A percentile compares a stretch with the other conserved stretches of the same genome.
Evolutionary conservation across 2,888 invertebrate species (phyloP).

Genomic region (Xanthorhoe spadicearia): DNA sequence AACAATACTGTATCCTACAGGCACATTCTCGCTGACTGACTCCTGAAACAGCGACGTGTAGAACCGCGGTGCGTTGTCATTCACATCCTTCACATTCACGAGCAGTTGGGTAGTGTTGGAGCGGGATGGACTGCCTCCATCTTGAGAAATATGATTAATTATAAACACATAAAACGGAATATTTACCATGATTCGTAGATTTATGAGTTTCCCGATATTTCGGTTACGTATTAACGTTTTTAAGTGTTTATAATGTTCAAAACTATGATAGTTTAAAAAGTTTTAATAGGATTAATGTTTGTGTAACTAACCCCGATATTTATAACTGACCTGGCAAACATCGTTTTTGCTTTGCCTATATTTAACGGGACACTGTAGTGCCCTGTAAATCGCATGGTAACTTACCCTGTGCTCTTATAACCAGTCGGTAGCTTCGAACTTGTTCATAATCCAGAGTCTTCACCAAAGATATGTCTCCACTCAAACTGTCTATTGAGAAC

Average conservation of each 20-base stretch:
- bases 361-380: too few relatives aligned
- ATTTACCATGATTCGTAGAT: too few relatives aligned
- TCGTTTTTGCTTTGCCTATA: too few relatives aligned
- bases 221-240: too few relatives aligned
- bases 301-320: too few relatives aligned
- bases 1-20: conserved; percentile 94
- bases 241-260: too few relatives aligned
- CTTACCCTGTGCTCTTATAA: conserved; percentile 93
- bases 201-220: too few relatives aligned
- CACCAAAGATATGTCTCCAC: conserved; percentile 94
- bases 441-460: conserved; percentile 96
- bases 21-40: conserved; percentile 95
- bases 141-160: conserved; percentile 69
- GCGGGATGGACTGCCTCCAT: conserved; percentile 96
- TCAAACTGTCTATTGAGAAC: conserved; percentile 96
- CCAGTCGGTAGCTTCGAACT: conserved; percentile 92
- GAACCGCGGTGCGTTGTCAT: conserved; percentile 97
- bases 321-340: too few relatives aligned
- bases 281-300: too few relatives aligned
- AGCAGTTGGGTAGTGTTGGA: conserved; percentile 98
- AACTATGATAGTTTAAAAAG: too few relatives aligned
- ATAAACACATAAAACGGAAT: too few relatives aligned
- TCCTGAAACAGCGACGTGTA: conserved; percentile 97
- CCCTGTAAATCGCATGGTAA: not conserved
- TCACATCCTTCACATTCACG: conserved; percentile 96